Base-by-base conservation (phyloP, 1,140 invertebrate species). In the Pantala flavescens region DNA sequence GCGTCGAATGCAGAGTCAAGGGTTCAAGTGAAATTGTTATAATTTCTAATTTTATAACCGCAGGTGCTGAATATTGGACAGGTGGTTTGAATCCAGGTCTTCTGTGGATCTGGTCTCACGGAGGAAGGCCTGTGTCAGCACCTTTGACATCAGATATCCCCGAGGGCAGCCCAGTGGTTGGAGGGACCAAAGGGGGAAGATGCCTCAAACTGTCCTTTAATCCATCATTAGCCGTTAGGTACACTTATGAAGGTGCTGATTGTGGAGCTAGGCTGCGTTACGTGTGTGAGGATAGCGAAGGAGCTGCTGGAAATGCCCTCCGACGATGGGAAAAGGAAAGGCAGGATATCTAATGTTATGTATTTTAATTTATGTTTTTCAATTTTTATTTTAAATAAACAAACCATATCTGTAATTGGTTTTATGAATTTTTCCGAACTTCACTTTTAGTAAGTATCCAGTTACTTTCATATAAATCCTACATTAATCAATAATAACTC, bases 101-200 rank as follows among this genome's bases (percentile, higher is more conserved):
- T 0, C 82, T 94, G 23, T 94, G 92, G 92, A 93, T 93, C 78
- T 94, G 92, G 92, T 88, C 91, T 10, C 90, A 89, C 77, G 92
- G 90, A 63, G 91, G 90, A 0, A 86, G 88, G 76, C 90, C 91
- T 0, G 88, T 93, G 74, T 81, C 80, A 74, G 82, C 80, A 43
- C 78, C 78, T 63, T 78, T 79, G 72, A 80, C 81, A 71, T 43
- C 74, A 74, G 79, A 73, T 78, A 81, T 63, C 77, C 78, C 55
- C 77, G 78, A 81, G 73, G 84, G 86, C 21, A 80, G 78, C 10
- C 78, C 84, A 85, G n/a, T 85, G 82, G 19, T 84, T 84, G 1
- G 77, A 19, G 78, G 78, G 16, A 78, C 83, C 24, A 84, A 85
- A 10, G 82, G 84, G 70, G 87, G 87, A 0, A 79, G 87, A 70